Conservation (phyloP, 2,113 vertebrate genomes). For the Crocuta crocuta region DNA sequence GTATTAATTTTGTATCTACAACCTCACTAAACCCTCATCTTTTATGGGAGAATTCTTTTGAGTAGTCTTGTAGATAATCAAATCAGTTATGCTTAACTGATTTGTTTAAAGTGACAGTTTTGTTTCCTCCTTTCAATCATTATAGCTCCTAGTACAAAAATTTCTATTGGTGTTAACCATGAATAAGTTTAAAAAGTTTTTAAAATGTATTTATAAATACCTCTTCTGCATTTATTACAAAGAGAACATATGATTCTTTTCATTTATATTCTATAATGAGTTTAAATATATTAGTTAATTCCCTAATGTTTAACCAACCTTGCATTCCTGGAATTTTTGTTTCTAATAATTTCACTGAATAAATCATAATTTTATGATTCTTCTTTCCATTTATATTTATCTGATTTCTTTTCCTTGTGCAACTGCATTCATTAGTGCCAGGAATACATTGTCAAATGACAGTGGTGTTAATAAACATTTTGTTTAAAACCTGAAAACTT, state of each 20-base stretch:
- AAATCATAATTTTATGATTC: not conserved
- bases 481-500: not conserved
- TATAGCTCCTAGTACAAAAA: not conserved
- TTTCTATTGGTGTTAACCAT: not conserved
- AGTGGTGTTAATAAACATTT: not conserved
- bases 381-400: not conserved
- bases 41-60: not conserved
- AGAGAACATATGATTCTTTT: not conserved
- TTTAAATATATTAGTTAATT: not conserved
- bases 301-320: not conserved
- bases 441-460: not conserved
- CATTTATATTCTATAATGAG: not conserved
- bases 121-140: not conserved
- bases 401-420: not conserved
- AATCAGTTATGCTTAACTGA: not conserved
- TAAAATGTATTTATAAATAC: not conserved
- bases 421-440: not conserved
- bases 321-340: not conserved
- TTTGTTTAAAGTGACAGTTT: not conserved
- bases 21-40: not conserved
- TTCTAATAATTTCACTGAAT: not conserved
- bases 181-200: not conserved
- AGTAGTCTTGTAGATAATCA: not conserved
- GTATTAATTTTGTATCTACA: not conserved
- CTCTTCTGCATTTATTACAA: not conserved